A percentile compares a stretch with the other conserved stretches of the same genome.
Conservation (phyloP, 2,888 invertebrate genomes). For the Aquatica leii region DNA sequence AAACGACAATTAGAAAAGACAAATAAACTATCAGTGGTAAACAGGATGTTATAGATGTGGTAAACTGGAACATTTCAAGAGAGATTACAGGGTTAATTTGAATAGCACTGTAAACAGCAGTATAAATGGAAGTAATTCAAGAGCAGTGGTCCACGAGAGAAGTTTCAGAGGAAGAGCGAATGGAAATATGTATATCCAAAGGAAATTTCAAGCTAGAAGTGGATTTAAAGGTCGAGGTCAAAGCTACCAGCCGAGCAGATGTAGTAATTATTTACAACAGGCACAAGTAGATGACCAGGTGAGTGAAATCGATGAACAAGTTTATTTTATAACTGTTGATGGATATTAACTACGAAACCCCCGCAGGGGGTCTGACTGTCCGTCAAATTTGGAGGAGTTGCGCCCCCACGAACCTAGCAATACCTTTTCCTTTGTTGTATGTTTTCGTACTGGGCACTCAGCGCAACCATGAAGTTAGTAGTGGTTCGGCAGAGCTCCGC, state of each 20-base stretch:
- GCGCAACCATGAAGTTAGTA: no score
- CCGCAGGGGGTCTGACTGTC: no score
- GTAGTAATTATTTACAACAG: background rate
- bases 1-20: background rate
- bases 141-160: background rate
- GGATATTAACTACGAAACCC: background rate
- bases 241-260: background rate
- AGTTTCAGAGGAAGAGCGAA: background rate
- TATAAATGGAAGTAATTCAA: background rate
- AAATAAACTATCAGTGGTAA: background rate
- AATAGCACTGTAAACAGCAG: background rate
- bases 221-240: background rate
- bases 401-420: no score
- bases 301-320: background rate
- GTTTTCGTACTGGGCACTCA: no score
- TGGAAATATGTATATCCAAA: background rate
- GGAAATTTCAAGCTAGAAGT: background rate
- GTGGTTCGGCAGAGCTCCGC: no score
- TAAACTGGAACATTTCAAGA: background rate
- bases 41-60: no score
- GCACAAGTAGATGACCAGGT: background rate
- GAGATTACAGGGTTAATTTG: background rate
- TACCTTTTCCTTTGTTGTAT: no score
- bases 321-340: constrained; percentile 1
- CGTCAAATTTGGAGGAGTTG: no score